These are phyloP conservation scores for Eurytoma adleriae DNA, from an alignment of 2,888 invertebrate species.

Conservation along the genomic window DNA sequence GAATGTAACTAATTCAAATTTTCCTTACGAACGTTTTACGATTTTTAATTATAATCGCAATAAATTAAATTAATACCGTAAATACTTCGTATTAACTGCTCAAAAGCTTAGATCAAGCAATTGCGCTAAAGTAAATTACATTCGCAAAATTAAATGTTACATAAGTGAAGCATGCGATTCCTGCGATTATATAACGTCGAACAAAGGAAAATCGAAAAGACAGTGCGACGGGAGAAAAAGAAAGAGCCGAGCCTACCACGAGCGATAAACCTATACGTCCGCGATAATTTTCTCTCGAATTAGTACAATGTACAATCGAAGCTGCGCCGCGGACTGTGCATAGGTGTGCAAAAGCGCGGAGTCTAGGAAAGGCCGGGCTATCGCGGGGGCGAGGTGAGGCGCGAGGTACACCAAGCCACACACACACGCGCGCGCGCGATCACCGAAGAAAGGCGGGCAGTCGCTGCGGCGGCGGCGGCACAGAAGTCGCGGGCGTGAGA, in stretches of 20 bases:
- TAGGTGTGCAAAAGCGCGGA: background rate
- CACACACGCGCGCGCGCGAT: background rate
- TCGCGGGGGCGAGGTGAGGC: slow-evolving; percentile 17
- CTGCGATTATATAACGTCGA: background rate
- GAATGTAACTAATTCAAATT: too few relatives aligned
- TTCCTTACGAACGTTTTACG: too few relatives aligned
- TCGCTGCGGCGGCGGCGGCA: slow-evolving; percentile 54
- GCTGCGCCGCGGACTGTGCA: background rate
- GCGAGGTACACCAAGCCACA: background rate
- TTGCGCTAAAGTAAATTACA: too few relatives aligned
- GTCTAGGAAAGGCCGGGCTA: background rate
- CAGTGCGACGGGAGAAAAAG: background rate
- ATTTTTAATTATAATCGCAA: too few relatives aligned
- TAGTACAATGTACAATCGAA: slow-evolving; percentile 7
- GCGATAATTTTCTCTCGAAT: slow-evolving; percentile 9
- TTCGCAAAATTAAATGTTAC: too few relatives aligned
- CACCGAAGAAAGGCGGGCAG: slow-evolving; percentile 63
- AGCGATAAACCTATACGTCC: background rate
- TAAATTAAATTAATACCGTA: too few relatives aligned
- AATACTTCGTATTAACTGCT: too few relatives aligned
- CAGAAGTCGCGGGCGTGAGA: slow-evolving; percentile 75
- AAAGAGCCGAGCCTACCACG: background rate
- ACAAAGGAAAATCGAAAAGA: background rate
- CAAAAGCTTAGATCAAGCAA: too few relatives aligned
- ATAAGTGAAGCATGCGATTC: background rate